Percentiles rank a stretch among this genome's conserved stretches.
Evolutionary conservation across 2,888 invertebrate species (phyloP).

Genomic region (Andrena camellia): DNA sequence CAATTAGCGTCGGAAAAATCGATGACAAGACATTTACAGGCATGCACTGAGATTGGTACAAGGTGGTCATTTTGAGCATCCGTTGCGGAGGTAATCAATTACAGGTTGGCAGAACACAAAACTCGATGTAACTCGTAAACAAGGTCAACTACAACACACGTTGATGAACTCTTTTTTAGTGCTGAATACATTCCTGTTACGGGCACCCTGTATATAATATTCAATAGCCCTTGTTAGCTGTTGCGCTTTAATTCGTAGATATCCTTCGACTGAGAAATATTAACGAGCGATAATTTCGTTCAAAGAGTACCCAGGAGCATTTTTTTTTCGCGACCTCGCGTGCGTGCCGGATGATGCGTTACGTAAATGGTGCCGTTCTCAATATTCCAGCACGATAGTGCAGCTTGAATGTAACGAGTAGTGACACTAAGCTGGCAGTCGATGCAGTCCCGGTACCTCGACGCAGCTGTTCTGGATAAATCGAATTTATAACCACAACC

Average conservation of each 20-base stretch:
- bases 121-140: no score
- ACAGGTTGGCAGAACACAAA: no score
- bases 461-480: constrained; percentile 21
- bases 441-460: neutral
- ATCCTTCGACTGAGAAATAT: neutral
- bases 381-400: constrained; percentile 42
- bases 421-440: constrained; percentile 34
- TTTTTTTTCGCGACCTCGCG: constrained; percentile 44
- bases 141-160: no score
- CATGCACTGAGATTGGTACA: no score
- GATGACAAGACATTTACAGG: no score
- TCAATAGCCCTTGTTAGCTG: neutral
- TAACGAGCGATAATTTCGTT: neutral
- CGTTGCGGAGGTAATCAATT: no score
- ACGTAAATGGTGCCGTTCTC: constrained; percentile 50
- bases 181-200: no score
- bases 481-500: constrained; percentile 33
- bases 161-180: no score
- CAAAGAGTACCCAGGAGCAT: neutral
- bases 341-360: constrained; percentile 44
- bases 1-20: no score
- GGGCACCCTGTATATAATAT: neutral
- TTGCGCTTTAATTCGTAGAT: neutral
- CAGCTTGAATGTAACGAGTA: constrained; percentile 43
- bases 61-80: no score